Base-by-base conservation (phyloP, 2,888 invertebrate species). In the Odontothrips loti region DNA sequence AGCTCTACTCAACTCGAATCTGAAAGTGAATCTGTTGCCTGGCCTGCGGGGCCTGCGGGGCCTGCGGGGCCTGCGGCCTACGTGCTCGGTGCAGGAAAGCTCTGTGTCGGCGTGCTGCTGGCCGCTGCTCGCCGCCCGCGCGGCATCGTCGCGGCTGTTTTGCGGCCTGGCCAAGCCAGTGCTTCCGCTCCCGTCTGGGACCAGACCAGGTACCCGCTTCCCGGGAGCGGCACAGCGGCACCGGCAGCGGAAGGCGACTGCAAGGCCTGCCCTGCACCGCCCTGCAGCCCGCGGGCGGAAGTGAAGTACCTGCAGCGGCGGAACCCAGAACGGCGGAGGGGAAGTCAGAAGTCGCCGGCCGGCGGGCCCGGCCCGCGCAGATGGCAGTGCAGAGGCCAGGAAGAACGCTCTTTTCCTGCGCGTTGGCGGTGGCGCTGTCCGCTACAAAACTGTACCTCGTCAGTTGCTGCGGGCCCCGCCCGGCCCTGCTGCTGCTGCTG, bases 21-120 rank as follows among this genome's bases (percentile, higher is more conserved):
- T 75, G 68, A 27, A 27, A 75, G 68, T 75, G 68, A 75, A 75
- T 75, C 68, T 75, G 68, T 75, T 58, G 58, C 58, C 20, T 15
- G 58, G 20, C 20, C 15, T 51, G 51, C 51, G 51, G 58, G 58
- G 6, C 58, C 20, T 0, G 58, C 6, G 58, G 58, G 12, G 58
- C 58, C 58, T 43, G 58, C 58, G 58, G 58, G 51, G 58, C 58
- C 58, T 17, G 58, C 58, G 58, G n/a, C n/a, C 58, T n/a, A 75
- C 68, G 68, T 23, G 27, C 68, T 8, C 58, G 15, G 58, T 15
- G 58, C 58, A 6, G 58, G 6, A 58, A 15, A 43, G 34, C 34
- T 43, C 34, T 43, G 34, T 43, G 34, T 43, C 34, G 34, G 34
- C 6, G 34, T 43, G 34, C 34, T 43, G 34, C 34, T 43, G 34